phyloP scores from a whole-genome alignment of 2,888 invertebrate genomes.

The Mycalesis mineus region DNA sequence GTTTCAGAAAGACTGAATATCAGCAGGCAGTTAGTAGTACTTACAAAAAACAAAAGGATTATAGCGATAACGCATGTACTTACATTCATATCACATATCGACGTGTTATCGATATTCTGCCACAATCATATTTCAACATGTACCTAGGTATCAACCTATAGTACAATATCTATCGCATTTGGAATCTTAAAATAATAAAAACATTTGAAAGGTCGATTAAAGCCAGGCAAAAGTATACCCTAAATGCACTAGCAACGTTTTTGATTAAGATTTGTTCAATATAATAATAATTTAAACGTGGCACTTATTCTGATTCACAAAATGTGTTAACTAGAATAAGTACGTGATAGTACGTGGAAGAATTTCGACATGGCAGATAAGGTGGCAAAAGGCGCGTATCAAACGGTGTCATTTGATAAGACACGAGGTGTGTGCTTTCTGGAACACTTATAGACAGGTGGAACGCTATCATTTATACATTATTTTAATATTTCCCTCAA shows the following conservation, averaged over 20 bases:
- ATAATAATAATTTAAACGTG: not conserved
- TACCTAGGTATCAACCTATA: no score
- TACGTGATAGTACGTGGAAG: conserved; percentile 64
- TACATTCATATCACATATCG: not conserved
- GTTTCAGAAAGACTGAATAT: not conserved
- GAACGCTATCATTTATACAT: conserved; percentile 3
- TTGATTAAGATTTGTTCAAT: no score
- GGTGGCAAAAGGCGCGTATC: conserved; percentile 64
- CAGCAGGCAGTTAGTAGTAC: no score
- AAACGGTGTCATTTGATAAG: conserved; percentile 77
- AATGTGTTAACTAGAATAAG: conserved; percentile 37
- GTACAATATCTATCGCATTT: no score
- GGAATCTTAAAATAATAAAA: no score
- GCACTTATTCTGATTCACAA: not conserved
- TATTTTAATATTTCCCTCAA: no score
- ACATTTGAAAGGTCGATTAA: no score
- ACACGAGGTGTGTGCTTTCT: conserved; percentile 64
- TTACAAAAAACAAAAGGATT: conserved; percentile 8
- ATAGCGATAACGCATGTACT: not conserved
- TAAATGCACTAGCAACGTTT: no score
- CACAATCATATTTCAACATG: not conserved
- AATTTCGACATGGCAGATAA: conserved; percentile 76
- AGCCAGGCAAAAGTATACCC: no score
- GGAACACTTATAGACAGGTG: conserved; percentile 51
- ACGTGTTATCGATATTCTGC: conserved; percentile 5